Percentiles rank a stretch among this genome's conserved stretches.
These are phyloP conservation scores for Pterostichus madidus DNA, from an alignment of 2,888 invertebrate genomes.

Conservation along the genomic window DNA sequence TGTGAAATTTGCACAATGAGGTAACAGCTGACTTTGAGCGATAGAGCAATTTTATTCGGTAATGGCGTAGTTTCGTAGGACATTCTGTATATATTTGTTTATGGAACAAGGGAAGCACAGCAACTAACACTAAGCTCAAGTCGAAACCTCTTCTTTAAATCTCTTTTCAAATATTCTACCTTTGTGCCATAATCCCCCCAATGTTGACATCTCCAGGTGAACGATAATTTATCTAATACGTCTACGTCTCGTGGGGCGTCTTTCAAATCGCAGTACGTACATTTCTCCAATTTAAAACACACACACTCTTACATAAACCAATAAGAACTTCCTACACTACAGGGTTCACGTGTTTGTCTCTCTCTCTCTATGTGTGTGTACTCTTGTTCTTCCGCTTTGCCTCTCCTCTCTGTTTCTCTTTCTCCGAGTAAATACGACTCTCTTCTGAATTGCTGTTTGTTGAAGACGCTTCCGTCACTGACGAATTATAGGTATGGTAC, in stretches of 20 bases:
- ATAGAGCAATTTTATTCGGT: no score
- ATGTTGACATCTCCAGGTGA: constrained; percentile 31
- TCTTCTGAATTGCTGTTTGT: constrained; percentile 39
- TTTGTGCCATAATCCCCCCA: constrained; percentile 37
- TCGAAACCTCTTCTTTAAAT: constrained; percentile 12
- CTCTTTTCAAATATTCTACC: constrained; percentile 37
- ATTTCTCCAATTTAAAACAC: constrained; percentile 23
- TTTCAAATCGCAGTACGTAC: constrained; percentile 37
- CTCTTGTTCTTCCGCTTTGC: constrained; percentile 14
- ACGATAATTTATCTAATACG: constrained; percentile 41
- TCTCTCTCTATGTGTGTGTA: background rate
- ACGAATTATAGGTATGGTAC: constrained; percentile 37
- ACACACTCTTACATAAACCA: constrained; percentile 9
- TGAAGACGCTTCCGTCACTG: constrained; percentile 35
- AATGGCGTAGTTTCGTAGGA: no score
- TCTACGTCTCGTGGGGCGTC: background rate
- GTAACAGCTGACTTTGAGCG: no score
- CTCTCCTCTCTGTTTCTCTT: constrained; percentile 30
- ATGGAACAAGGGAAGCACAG: no score
- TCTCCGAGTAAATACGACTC: constrained; percentile 15
- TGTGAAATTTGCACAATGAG: no score
- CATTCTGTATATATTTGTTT: no score
- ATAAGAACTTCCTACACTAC: background rate
- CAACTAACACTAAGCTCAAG: background rate
- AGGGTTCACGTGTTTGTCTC: background rate